Percentiles rank a stretch among this genome's conserved stretches.
Conservation (phyloP, 2,888 invertebrate genomes). For the Byasa hedistus region DNA sequence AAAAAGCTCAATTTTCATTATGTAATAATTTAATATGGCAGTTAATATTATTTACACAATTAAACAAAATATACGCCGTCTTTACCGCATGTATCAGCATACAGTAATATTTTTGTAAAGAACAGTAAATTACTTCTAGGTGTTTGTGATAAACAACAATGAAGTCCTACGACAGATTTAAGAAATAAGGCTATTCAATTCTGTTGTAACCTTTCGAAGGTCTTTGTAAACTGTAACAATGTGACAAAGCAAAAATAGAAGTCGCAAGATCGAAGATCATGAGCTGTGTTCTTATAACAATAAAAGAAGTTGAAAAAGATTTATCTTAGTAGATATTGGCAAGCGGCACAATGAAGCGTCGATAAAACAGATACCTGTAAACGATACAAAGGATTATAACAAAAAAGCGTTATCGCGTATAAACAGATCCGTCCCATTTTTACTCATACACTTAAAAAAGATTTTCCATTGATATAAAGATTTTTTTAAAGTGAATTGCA, state of each 20-base stretch:
- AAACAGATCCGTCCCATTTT: slow-evolving; percentile 48
- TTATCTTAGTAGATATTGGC: slow-evolving; percentile 34
- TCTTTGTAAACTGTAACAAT: slow-evolving; percentile 47
- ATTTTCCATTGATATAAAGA: neutral
- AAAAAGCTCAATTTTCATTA: neutral
- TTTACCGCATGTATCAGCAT: slow-evolving; percentile 28
- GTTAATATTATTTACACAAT: neutral
- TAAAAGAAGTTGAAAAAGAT: slow-evolving; percentile 33
- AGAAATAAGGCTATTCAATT: slow-evolving; percentile 73
- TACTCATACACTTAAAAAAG: slow-evolving; percentile 5
- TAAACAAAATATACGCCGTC: neutral
- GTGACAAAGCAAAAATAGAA: slow-evolving; percentile 41
- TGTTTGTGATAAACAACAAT: slow-evolving; percentile 53
- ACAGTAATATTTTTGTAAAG: slow-evolving; percentile 52
- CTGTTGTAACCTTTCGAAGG: slow-evolving; percentile 68
- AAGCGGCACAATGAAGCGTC: slow-evolving; percentile 56
- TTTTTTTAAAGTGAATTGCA: neutral
- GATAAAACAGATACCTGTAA: slow-evolving; percentile 71
- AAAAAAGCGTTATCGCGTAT: slow-evolving; percentile 66
- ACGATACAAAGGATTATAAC: slow-evolving; percentile 65
- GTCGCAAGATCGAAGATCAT: slow-evolving; percentile 32
- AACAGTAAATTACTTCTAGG: slow-evolving; percentile 63
- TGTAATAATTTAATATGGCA: neutral
- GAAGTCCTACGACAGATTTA: slow-evolving; percentile 53
- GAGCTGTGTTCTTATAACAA: slow-evolving; percentile 35